Base-by-base conservation (phyloP, 1,140 invertebrate species). In the Panagrolaimus sp. region DNA sequence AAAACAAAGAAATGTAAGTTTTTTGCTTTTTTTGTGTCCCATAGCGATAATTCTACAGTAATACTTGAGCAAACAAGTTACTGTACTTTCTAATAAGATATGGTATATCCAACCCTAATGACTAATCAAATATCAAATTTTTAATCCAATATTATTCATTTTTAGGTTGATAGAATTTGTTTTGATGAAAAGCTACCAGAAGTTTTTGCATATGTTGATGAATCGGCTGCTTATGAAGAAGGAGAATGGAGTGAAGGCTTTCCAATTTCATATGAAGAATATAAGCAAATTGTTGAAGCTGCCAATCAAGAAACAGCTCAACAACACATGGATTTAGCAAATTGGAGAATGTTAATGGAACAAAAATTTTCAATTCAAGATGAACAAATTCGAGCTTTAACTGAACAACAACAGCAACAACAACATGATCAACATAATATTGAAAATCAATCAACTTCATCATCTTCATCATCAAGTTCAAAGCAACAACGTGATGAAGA, bases 171-270 rank as follows among this genome's bases (percentile, higher is more conserved):
- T 15, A 24, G 62, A 45, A 71, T 71, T 43, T 45, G 44, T 64
- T 71, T 71, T 47, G 47, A 26, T 15, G 70, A 71, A 26, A 71
- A 43, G 21, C 70, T 47, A 21, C 70, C 70, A 15, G 17, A 43
- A 43, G 70, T 71, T 24, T 71, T 71, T 65, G 70, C 70, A 48
- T 71, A 71, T 24, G 21, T 72, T 26, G 70, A 71, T 47, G 70
- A 71, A 32, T 67, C 64, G n/a, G 43, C 69, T 24, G 70, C 69
- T 14, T 38, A 24, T 38, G 70, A 70, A 24, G 52, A 72, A 26
- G 68, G 69, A 10, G 69, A 71, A 58, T 71, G 70, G 70, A n/a
- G 43, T 14, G 52, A 62, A 8, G 70, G 68, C 1, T 65, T 24
- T 44, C 38, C 69, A n/a, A 71, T 71, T 32, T 44, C 71, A 8